Evolutionary conservation across 2,113 vertebrate species (phyloP).

Genomic region (Herpetotheres cachinnans): DNA sequence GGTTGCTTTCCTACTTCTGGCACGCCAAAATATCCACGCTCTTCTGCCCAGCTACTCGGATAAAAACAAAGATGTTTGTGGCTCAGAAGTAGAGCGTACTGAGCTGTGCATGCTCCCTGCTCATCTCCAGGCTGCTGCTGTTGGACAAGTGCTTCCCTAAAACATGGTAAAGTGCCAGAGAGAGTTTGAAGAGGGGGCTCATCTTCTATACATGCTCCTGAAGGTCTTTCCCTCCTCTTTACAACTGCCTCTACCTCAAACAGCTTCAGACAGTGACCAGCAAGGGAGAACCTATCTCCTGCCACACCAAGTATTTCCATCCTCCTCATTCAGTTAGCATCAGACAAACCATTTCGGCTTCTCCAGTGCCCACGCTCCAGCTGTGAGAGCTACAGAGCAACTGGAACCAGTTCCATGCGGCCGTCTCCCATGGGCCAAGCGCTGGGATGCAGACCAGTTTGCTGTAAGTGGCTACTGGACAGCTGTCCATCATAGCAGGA

Average conservation of each 20-base stretch:
- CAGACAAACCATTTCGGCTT: neutral
- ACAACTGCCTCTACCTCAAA: neutral
- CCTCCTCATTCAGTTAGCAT: neutral
- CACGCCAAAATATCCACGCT: fast-evolving
- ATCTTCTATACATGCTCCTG: neutral
- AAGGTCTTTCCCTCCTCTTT: neutral
- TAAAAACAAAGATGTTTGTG: neutral
- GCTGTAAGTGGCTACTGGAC: neutral
- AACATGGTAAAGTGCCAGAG: neutral
- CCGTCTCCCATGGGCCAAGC: neutral
- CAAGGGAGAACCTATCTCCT: neutral
- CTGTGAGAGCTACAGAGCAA: neutral
- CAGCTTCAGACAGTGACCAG: neutral
- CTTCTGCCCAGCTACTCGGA: neutral
- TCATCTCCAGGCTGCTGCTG: neutral
- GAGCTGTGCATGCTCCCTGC: neutral
- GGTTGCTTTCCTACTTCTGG: neutral
- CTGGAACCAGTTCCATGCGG: fast-evolving
- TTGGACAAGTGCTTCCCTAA: neutral
- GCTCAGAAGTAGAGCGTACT: neutral
- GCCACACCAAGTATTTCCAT: neutral
- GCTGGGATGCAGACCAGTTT: neutral
- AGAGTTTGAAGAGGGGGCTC: neutral
- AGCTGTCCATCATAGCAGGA: fast-evolving
- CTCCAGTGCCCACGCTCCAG: fast-evolving